phyloP scores from a whole-genome alignment of 2,888 invertebrate genomes.

The Shargacucullia verbasci region DNA sequence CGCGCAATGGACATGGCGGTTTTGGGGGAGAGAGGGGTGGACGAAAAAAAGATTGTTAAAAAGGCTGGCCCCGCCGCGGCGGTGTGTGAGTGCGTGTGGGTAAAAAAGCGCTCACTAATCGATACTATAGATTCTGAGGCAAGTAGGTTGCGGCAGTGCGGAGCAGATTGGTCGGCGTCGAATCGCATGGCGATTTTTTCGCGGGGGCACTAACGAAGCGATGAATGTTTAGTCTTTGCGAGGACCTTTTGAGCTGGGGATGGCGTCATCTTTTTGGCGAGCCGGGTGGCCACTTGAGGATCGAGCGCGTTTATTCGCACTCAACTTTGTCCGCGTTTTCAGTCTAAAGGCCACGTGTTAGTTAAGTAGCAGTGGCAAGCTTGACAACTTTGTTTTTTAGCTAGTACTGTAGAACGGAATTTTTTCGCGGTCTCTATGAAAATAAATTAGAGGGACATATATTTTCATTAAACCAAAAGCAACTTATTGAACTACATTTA shows the following conservation, averaged over 20 bases:
- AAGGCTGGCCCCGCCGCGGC: slow-evolving; percentile 85
- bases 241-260: slow-evolving; percentile 74
- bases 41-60: slow-evolving; percentile 89
- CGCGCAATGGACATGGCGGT: slow-evolving; percentile 88
- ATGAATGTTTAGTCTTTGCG: slow-evolving; percentile 82
- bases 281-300: slow-evolving; percentile 77
- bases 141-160: slow-evolving; percentile 84
- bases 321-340: slow-evolving; percentile 76
- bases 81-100: slow-evolving; percentile 87
- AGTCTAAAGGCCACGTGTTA: slow-evolving; percentile 57
- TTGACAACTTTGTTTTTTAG: slow-evolving; percentile 42
- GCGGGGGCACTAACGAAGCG: slow-evolving; percentile 82
- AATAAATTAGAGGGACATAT: slow-evolving; percentile 21
- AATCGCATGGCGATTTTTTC: slow-evolving; percentile 75
- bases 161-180: slow-evolving; percentile 77
- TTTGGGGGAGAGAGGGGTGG: slow-evolving; percentile 82
- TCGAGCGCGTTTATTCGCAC: slow-evolving; percentile 82
- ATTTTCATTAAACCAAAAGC: no score
- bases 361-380: slow-evolving; percentile 56
- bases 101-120: slow-evolving; percentile 88
- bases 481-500: no score
- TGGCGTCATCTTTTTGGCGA: slow-evolving; percentile 72
- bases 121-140: slow-evolving; percentile 89
- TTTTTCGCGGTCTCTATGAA: slow-evolving; percentile 33
- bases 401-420: slow-evolving; percentile 52